Base-by-base conservation (phyloP, 2,113 vertebrate genomes). In the Chelonoidis abingdonii region DNA sequence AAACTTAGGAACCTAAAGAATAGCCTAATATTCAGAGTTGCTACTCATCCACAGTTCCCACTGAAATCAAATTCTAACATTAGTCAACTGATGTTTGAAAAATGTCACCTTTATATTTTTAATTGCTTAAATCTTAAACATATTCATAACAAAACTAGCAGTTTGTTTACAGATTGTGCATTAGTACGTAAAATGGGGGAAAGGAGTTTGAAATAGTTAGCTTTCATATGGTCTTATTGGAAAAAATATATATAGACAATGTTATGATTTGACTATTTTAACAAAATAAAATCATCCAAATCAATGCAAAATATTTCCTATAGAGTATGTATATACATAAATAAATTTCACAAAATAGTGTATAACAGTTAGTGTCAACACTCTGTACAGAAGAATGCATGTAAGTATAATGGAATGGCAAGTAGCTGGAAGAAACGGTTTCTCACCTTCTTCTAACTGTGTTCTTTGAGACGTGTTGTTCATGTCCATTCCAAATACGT, bases 1-100 rank as follows among this genome's bases (percentile, higher is more conserved):
- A 69, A 47, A 75, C 90, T 72, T 0, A 6, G 21, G 78, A 0
- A 35, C 31, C 59, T 35, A 35, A 65, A 65, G 31, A n/a, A 65
- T 35, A 65, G 31, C 5, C 6, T 35, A 65, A 35, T 35, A 65
- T n/a, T 31, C 57, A 62, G 57, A 31, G 57, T 29, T 62, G 27
- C 57, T 62, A 5, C 5, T 1, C 54, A 10, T 6, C n/a, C 21
- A 59, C 6, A 80, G 86, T 11, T 22, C 53, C 49, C 38, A 78
- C 19, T 90, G 72, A 95, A 92, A 88, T 62, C 38, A 47, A 5
- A 38, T 14, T 17, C 6, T 86, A 89, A 38, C 8, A 27, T 9
- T 35, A 6, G 5, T 7, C 4, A 93, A 84, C 31, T 8, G 2
- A 80, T 50, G 81, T 49, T 80, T 80, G n/a, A 56, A 54, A 54